Base-by-base conservation (phyloP, 2,888 invertebrate genomes). In the Stenchaetothrips biformis region DNA sequence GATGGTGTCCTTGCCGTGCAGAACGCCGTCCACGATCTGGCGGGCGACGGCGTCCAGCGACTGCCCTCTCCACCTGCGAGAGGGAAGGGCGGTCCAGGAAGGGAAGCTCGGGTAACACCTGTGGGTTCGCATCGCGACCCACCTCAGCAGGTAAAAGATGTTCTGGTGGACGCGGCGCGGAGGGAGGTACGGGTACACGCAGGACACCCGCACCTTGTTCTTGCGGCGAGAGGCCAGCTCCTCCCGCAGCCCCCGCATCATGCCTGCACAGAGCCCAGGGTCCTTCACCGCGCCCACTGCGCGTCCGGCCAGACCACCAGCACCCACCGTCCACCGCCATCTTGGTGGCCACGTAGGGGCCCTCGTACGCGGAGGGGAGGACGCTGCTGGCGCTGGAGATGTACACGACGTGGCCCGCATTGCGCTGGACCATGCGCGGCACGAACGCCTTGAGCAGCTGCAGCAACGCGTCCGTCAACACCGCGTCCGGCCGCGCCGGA, bases 401-500 rank as follows among this genome's bases (percentile, higher is more conserved):
- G 67, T 4, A 67, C 3, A 67, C 67, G 67, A 67, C 21, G n/a
- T 21, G 67, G 21, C 67, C 67, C 9, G 9, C 9, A 21, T 67
- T 67, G 67, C 21, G 67, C 67, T 21, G 7, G 9, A 67, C 67
- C 67, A 67, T 67, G n/a, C 21, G 67, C n/a, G 67, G 67, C 21
- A 67, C 67, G 21, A 67, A 67, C 67, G 21, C 67, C 21, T 67
- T 67, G 67, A 67, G 67, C 21, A 67, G 67, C 67, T 67, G 67
- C 9, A 21, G 7, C 9, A 0, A 21, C 11, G 49, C 11, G 49
- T 49, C 8, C 11, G 49, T 49, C 9, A 21, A 21, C 21, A 2
- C 53, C 53, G 53, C 11, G 3, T 53, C 16, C 2, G 16, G n/a
- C n/a, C n/a, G n/a, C n/a, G 67, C 67, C 21, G 9, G 21, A 67